Base-by-base conservation (phyloP, 2,797 vertebrate species). In the Rhynchotus rufescens region DNA sequence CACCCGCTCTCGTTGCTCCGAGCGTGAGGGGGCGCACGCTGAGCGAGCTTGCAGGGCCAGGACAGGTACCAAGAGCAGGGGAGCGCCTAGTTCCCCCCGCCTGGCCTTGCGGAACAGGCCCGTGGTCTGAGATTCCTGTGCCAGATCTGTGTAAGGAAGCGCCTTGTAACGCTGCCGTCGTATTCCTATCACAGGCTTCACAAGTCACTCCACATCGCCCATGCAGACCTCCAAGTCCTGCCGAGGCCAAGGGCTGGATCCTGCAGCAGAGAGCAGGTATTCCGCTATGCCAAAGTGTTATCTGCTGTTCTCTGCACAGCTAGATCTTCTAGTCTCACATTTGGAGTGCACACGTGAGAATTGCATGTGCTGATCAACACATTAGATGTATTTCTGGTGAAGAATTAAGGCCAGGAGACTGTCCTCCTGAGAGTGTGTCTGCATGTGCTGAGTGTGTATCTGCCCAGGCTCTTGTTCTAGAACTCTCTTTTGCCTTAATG, bases 381-480 rank as follows among this genome's bases (percentile, higher is more conserved):
- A 6, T 76, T n/a, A 84, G 40, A 32, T 0, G 0, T 42, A 32
- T 68, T 69, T 72, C 68, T 66, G 45, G 89, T 91, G 86, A 92
- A 92, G 77, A 91, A 76, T 57, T 30, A 40, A 92, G 91, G 89
- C 84, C 84, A 94, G 76, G 72, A 68, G 71, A 84, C 77, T 86
- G 92, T 84, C 45, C 59, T 51, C 0, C 21, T 47, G 65, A 25
- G 47, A 84, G 28, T 40, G 34, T 67, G 65, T 84, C 15, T 64
- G 34, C 26, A 8, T 49, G 30, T 76, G 14, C 6, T 44, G 47
- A 32, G 8, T 44, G 3, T n/a, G 64, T 30, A 60, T 73, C 68
- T 80, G 61, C 54, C 32, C 22, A 26, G 45, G 52, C 54, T 86
- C 65, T 74, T 25, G 38, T 84, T 26, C 38, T 34, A 36, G 32